A percentile compares a stretch with the other conserved stretches of the same genome.
Evolutionary conservation across 2,888 invertebrate genomes (phyloP).

Genomic region (Nomada ferruginata): DNA sequence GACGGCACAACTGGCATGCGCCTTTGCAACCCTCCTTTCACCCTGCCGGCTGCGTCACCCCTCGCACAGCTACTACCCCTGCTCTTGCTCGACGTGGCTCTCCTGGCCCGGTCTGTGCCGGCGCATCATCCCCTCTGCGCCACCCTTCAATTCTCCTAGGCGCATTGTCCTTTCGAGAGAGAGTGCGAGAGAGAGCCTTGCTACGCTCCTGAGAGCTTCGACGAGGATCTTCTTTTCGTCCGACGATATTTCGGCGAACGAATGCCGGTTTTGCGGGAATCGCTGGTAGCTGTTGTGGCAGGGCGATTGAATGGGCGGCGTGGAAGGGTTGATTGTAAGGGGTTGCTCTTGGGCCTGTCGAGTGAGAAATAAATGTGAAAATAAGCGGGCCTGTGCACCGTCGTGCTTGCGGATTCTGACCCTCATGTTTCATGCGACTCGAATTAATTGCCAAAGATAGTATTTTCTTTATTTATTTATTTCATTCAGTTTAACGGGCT

Average conservation of each 20-base stretch:
- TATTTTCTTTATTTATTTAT: too few species aligned
- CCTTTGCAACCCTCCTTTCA: conserved; percentile 68
- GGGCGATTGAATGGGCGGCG: background rate
- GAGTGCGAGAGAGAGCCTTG: background rate
- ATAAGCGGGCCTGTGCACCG: too few species aligned
- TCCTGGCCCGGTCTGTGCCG: conserved; percentile 4
- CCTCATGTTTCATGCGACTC: background rate
- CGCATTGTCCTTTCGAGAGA: conserved; percentile 62
- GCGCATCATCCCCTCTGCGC: conserved; percentile 36
- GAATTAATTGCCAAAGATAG: too few species aligned
- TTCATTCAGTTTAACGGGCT: too few species aligned
- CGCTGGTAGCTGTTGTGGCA: background rate
- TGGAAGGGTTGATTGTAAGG: background rate
- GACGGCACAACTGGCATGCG: conserved; percentile 79
- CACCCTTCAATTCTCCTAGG: conserved; percentile 49
- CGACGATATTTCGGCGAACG: background rate
- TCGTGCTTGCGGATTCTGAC: too few species aligned
- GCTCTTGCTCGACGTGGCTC: conserved; percentile 27
- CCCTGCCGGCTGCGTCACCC: conserved; percentile 42
- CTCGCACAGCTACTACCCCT: conserved; percentile 3
- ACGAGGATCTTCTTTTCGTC: background rate
- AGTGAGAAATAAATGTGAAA: too few species aligned
- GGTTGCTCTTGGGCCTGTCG: too few species aligned
- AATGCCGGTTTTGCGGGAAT: background rate
- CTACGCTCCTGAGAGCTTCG: background rate